phyloP scores from a whole-genome alignment of 2,797 vertebrate genomes.

The Pangasius djambal region DNA sequence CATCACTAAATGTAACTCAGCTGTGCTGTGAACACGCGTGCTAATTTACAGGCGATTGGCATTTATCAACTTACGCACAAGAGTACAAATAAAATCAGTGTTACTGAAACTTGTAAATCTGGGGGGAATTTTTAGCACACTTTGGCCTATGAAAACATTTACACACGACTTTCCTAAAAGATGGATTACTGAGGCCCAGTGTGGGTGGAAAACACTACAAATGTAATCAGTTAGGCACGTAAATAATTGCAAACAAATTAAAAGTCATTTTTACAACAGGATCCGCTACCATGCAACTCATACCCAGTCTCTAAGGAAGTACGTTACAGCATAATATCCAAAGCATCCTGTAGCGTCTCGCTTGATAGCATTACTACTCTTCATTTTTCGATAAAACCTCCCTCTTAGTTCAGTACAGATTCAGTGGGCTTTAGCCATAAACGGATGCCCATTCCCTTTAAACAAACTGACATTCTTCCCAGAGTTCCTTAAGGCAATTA shows the following conservation, averaged over 20 bases:
- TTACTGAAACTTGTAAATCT: constrained; percentile 5
- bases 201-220: background rate
- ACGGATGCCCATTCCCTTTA: background rate
- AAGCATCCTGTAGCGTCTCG: too few species aligned
- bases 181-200: background rate
- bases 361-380: background rate
- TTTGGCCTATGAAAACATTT: background rate
- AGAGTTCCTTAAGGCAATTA: background rate
- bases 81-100: constrained; percentile 16
- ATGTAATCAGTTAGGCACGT: background rate
- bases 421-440: background rate
- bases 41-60: background rate
- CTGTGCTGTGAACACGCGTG: constrained; percentile 12
- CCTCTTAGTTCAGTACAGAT: background rate
- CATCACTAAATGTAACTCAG: constrained; percentile 15
- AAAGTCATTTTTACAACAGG: background rate
- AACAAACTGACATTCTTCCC: background rate
- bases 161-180: background rate
- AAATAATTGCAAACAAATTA: constrained; percentile 1
- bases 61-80: constrained; percentile 2
- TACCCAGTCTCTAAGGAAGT: background rate
- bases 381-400: background rate
- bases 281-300: background rate
- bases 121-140: background rate
- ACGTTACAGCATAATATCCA: background rate